Evolutionary conservation across 2,888 invertebrate genomes (phyloP), one percentile per base, ranked within the genome.

Genomic region (Apamea epomidion): DNA sequence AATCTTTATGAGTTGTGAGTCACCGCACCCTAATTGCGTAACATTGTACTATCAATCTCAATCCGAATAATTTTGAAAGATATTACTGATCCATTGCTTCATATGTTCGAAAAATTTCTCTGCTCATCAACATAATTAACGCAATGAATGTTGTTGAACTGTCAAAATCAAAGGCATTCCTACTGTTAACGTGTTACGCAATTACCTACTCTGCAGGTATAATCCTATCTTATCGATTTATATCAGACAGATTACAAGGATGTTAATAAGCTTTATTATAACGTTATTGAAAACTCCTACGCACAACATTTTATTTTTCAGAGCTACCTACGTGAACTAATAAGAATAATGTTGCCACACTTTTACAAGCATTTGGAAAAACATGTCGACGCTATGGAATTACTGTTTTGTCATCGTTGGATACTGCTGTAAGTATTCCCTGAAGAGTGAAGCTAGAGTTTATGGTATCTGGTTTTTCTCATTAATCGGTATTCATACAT

Each of bases 381-480:
- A 90, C 98, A 99, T 91, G 98, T 98, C 8, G 99, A 99, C 94
- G 99, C 99, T 2, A 98, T 98, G 97, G 99, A 99, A 92, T 95
- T 99, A 73, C 96, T 99, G 37, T 99, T 99, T 93, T 99, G 99
- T 90, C 99, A 99, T 95, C 98, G 99, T 83, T 99, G 99, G 99
- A 99, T 99, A 91, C 96, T 99, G 82, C 94, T 99, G 97, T 99
- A 95, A 97, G 98, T 90, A 74, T 73, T 67, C 25, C 14, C 25
- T 67, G 25, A 37, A 65, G 12, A 29, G 1, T 4, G 8, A 4
- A 10, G 14, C 25, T 14, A 21, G 7, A 16, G 14, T 25, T 37
- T 14, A 37, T 37, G 37, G 7, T 37, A 25, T 25, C 65, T 58
- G 25, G 4, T 8, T 25, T 58, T n/a, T 60, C 60, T 60, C 6